Conservation (phyloP, 2,113 vertebrate genomes). For the Ramphastos sulfuratus region DNA sequence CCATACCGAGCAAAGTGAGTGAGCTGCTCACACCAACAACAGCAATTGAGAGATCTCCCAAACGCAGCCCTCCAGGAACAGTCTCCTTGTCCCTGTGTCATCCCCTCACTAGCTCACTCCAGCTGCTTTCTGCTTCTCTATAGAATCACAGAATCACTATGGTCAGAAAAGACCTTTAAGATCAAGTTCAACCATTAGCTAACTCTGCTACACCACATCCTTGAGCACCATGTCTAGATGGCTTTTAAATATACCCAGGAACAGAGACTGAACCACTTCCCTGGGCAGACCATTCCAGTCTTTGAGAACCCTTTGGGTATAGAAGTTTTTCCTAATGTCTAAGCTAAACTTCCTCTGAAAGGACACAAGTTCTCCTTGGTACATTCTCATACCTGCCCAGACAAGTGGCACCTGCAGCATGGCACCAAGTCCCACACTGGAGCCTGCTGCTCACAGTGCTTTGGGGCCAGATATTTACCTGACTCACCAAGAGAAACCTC, state of each 20-base stretch:
- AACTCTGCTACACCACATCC: too few relatives aligned
- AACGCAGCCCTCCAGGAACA: neutral
- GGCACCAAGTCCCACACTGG: neutral
- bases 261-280: too few relatives aligned
- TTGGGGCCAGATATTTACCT: neutral
- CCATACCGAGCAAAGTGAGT: accelerated
- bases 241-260: too few relatives aligned
- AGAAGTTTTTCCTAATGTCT: too few relatives aligned
- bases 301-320: too few relatives aligned
- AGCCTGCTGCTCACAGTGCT: neutral
- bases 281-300: too few relatives aligned
- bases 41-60: neutral
- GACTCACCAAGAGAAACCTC: neutral
- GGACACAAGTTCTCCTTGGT: neutral
- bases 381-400: neutral
- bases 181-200: too few relatives aligned
- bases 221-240: too few relatives aligned
- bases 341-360: too few relatives aligned
- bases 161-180: too few relatives aligned
- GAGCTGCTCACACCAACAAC: neutral
- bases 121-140: neutral
- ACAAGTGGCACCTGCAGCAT: neutral
- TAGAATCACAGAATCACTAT: neutral
- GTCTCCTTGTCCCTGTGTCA: neutral
- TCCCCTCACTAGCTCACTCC: neutral